phyloP scores from a whole-genome alignment of 2,888 invertebrate species.

The Stenodema calcarata region DNA sequence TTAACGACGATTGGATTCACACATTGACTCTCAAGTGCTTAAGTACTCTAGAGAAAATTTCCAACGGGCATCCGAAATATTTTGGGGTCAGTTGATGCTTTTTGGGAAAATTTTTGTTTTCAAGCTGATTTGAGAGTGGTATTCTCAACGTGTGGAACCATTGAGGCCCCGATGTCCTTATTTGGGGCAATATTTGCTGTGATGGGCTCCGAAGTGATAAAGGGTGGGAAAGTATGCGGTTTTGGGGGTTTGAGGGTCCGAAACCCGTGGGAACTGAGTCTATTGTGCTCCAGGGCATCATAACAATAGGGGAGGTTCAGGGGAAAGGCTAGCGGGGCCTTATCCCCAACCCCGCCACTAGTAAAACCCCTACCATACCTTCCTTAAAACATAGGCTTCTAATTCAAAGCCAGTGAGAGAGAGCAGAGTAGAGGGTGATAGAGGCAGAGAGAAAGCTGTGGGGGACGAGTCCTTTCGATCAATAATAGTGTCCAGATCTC shows the following conservation, averaged over 20 bases:
- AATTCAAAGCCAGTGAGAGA: conserved; percentile 8
- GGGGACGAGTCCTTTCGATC: not conserved
- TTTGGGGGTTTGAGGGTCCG: not conserved
- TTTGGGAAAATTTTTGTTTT: too few species aligned
- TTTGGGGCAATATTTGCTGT: not conserved
- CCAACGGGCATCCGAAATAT: too few species aligned
- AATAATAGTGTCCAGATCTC: conserved; percentile 32
- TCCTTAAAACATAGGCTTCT: conserved; percentile 17
- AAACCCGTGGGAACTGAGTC: not conserved
- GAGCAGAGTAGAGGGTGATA: not conserved
- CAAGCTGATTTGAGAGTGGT: too few species aligned
- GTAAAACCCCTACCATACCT: not conserved
- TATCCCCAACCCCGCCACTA: not conserved
- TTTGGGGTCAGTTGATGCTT: too few species aligned
- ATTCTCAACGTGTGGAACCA: too few species aligned
- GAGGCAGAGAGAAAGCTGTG: not conserved
- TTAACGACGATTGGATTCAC: too few species aligned
- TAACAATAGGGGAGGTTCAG: conserved; percentile 2
- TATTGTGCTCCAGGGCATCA: not conserved
- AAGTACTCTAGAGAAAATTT: too few species aligned
- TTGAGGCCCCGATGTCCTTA: not conserved
- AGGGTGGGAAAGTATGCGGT: not conserved
- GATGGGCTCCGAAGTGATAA: not conserved
- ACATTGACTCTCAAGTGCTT: too few species aligned
- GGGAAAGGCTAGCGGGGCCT: not conserved